phyloP scores from a whole-genome alignment of 2,113 vertebrate species.

The Falcunculus frontatus region DNA sequence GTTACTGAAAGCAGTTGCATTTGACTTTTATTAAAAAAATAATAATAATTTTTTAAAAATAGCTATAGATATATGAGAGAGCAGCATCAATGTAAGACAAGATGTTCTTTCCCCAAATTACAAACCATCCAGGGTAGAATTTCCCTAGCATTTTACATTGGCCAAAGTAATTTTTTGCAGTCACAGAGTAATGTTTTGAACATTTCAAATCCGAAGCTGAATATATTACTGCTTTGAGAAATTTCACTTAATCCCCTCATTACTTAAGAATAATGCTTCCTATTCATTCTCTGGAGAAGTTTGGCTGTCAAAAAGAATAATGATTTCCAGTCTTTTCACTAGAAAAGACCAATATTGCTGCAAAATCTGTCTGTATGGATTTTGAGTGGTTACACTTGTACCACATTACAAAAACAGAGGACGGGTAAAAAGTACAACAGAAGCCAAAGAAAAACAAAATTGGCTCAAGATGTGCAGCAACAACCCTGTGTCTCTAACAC shows the following conservation, averaged over 20 bases:
- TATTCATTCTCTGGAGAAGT: neutral
- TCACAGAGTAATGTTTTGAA: neutral
- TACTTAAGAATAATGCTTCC: neutral
- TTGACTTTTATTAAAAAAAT: no score
- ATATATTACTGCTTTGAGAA: neutral
- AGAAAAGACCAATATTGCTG: neutral
- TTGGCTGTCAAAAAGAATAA: neutral
- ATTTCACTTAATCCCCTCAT: neutral
- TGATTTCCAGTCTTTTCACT: neutral
- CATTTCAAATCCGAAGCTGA: neutral
- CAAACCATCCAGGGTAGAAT: neutral
- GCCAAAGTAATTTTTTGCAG: neutral
- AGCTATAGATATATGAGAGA: neutral
- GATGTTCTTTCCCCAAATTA: neutral
- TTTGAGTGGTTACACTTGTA: neutral
- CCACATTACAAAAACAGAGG: neutral
- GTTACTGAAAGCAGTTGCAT: neutral
- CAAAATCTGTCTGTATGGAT: neutral
- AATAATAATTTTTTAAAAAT: no score
- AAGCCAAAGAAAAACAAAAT: neutral
- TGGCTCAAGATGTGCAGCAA: neutral
- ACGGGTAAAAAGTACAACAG: neutral
- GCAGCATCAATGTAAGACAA: neutral
- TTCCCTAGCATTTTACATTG: neutral
- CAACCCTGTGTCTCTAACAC: fast-evolving